These are phyloP conservation scores for Aleiodes sp. DNA, from an alignment of 1,140 invertebrate species.

Conservation along the genomic window DNA sequence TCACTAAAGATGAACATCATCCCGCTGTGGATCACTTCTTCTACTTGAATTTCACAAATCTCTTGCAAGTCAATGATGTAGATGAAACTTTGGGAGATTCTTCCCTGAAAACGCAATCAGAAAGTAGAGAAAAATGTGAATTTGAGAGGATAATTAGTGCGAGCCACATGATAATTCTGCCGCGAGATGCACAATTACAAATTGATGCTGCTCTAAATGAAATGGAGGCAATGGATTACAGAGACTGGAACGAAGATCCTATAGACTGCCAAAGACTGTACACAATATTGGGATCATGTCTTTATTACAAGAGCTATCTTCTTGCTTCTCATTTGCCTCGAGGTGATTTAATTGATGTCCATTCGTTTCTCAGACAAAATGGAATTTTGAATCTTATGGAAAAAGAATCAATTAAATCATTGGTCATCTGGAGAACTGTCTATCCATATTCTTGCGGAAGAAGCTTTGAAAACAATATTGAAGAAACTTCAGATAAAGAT, in stretches of 20 bases:
- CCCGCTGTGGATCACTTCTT: slow-evolving; percentile 68
- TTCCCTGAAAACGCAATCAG: slow-evolving; percentile 21
- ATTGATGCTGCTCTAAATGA: slow-evolving; percentile 82
- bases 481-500: slow-evolving; percentile 33
- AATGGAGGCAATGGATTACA: slow-evolving; percentile 83
- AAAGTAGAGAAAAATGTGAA: slow-evolving; percentile 43
- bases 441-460: slow-evolving; percentile 65
- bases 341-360: slow-evolving; percentile 75
- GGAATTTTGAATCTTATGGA: slow-evolving; percentile 74
- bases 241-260: slow-evolving; percentile 83
- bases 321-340: slow-evolving; percentile 77
- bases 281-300: slow-evolving; percentile 77
- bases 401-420: slow-evolving; percentile 73
- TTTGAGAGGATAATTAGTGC: slow-evolving; percentile 60
- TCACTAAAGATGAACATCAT: slow-evolving; percentile 57
- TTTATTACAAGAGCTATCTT: slow-evolving; percentile 78
- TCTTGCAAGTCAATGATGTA: slow-evolving; percentile 49
- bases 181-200: slow-evolving; percentile 78
- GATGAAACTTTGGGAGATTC: slow-evolving; percentile 27
- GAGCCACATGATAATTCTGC: slow-evolving; percentile 72
- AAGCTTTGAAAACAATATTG: no score
- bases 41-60: slow-evolving; percentile 64
- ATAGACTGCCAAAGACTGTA: slow-evolving; percentile 81
- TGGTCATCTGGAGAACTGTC: slow-evolving; percentile 82
- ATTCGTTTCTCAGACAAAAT: slow-evolving; percentile 74